Base-by-base conservation (phyloP, 1,140 invertebrate species). In the Odontomachus brunneus region DNA sequence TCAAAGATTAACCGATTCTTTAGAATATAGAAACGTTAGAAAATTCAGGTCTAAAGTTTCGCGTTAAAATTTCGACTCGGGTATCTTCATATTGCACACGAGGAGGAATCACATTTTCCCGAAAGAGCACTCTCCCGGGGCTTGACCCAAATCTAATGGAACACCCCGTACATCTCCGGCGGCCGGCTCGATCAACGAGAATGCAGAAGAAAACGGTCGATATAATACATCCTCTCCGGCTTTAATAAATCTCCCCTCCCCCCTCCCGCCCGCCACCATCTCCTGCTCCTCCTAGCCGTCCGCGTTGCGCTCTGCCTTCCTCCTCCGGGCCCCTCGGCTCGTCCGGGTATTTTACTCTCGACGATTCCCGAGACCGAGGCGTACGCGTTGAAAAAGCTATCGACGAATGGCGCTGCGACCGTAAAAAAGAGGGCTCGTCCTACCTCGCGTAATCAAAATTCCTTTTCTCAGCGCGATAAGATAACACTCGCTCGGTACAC, bases 391-490 rank as follows among this genome's bases (percentile, higher is more conserved):
- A 51, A 38, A 74, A 53, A 38, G 15, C 53, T 57, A 24, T 29
- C 55, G 33, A 14, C 49, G 69, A 80, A 57, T 88, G 44, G 49
- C 51, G 66, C 66, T 48, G 53, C 51, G 51, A 48, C 5, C 53
- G 66, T 66, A 73, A 86, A 74, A 60, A 57, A 48, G 26, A 67
- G 75, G 53, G 17, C 22, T 65, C 75, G 22, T 57, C 51, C 59
- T 86, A 74, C 80, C 26, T 78, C 72, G n/a, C n/a, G 85, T 84
- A 88, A 87, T 88, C 85, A 81, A 84, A 84, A 88, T 88, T 88
- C 86, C 82, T 87, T 87, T 75, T 69, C 65, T 71, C 55, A 72
- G 84, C 44, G 85, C 82, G 86, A 88, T 88, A 87, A 87, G 86
- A 88, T 87, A 88, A 83, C 53, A 62, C 49, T 65, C 53, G 60